Percentiles rank a stretch among this genome's conserved stretches.
phyloP scores from a whole-genome alignment of 1,140 invertebrate genomes.

The Sitophilus oryzae region DNA sequence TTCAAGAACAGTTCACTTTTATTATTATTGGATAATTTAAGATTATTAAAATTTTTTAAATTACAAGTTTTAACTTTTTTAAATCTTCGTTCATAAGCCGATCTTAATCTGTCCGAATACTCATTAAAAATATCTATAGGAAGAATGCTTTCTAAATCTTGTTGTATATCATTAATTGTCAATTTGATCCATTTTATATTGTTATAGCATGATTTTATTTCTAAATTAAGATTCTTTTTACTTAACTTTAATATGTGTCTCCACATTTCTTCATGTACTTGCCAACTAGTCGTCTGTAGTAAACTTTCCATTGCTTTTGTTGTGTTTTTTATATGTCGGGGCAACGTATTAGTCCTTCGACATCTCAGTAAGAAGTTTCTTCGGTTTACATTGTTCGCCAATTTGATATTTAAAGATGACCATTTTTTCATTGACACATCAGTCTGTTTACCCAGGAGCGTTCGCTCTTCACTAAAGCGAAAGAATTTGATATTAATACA shows the following conservation, averaged over 20 bases:
- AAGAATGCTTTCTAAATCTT: neutral
- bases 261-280: neutral
- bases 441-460: too few relatives aligned
- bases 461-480: too few relatives aligned
- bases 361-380: neutral
- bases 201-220: neutral
- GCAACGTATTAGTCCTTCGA: neutral
- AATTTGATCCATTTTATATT: neutral
- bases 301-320: neutral
- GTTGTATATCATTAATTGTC: neutral
- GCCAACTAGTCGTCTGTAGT: neutral
- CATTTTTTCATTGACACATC: constrained; percentile 6
- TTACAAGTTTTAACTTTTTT: constrained; percentile 1
- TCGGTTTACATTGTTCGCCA: neutral
- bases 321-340: neutral
- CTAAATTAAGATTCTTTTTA: neutral
- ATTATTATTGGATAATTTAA: constrained; percentile 1
- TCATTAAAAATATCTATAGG: neutral
- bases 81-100: constrained; percentile 4
- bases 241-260: neutral
- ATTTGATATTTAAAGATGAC: neutral
- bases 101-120: neutral
- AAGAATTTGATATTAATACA: too few relatives aligned
- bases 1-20: neutral
- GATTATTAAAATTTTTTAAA: constrained; percentile 7